Evolutionary conservation across 2,113 vertebrate genomes (phyloP).

Genomic region (Dasypus novemcinctus): DNA sequence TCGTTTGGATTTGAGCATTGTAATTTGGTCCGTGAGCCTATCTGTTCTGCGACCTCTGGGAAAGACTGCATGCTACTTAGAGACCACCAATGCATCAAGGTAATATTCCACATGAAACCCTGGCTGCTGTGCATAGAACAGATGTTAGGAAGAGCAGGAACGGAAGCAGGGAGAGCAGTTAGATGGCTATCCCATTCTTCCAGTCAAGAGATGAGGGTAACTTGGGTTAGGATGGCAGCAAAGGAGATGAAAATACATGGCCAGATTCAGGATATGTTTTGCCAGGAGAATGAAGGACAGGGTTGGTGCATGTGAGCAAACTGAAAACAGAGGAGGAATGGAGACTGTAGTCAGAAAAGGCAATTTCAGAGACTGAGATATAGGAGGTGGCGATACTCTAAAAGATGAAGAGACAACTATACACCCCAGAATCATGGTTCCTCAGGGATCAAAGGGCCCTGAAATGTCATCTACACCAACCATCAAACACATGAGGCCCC

Average conservation of each 20-base stretch:
- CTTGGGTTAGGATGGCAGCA: not conserved
- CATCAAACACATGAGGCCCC: not conserved
- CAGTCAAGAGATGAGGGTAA: not conserved
- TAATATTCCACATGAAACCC: not conserved
- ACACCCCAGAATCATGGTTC: not conserved
- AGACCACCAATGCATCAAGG: not conserved
- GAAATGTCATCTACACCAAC: not conserved
- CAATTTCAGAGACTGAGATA: not conserved
- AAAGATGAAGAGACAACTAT: not conserved
- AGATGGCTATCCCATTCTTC: not conserved
- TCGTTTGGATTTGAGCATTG: not conserved
- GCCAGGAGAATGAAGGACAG: conserved; percentile 11
- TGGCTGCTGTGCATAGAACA: not conserved
- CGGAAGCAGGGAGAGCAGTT: not conserved
- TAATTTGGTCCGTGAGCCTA: conserved; percentile 14
- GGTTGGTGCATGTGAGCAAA: not conserved
- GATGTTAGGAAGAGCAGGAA: not conserved
- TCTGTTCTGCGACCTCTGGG: not conserved
- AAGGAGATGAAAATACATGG: not conserved
- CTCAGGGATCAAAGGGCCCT: not conserved
- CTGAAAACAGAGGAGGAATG: not conserved
- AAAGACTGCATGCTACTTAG: not conserved
- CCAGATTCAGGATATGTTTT: not conserved
- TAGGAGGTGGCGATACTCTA: not conserved
- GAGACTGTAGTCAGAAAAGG: not conserved